These are phyloP conservation scores for Chaetops frenatus DNA, from an alignment of 2,113 vertebrate genomes.

Conservation along the genomic window DNA sequence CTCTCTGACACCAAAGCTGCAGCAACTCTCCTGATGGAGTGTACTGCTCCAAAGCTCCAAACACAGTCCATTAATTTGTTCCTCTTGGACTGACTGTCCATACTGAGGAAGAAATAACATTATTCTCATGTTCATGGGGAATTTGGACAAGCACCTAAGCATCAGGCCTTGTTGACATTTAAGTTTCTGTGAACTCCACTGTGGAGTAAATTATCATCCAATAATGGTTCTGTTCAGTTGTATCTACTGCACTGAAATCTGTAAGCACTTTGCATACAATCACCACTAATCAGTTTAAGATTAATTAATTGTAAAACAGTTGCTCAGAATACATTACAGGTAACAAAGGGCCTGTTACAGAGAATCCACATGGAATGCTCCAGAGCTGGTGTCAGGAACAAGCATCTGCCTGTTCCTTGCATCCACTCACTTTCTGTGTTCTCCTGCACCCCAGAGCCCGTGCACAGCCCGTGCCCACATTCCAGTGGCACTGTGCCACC, in stretches of 20 bases:
- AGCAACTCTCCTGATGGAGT: not conserved
- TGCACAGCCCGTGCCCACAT: not conserved
- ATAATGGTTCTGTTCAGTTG: not conserved
- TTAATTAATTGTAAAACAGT: not conserved
- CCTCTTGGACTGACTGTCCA: not conserved
- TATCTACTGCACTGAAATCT: not conserved
- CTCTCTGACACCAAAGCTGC: not conserved
- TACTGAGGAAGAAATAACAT: not conserved
- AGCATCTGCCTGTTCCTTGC: not conserved
- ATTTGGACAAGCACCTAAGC: not conserved
- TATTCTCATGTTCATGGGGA: not conserved
- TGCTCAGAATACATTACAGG: not conserved
- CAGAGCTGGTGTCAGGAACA: not conserved
- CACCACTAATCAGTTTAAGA: not conserved
- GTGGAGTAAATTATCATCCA: not conserved
- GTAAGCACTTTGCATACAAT: not conserved
- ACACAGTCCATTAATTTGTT: not conserved
- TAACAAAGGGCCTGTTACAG: not conserved
- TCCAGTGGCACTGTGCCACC: not conserved
- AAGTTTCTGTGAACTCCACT: not conserved
- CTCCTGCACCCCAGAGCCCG: not conserved
- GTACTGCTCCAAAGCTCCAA: not conserved
- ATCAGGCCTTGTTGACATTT: not conserved
- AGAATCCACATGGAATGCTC: not conserved
- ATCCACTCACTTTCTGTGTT: not conserved